Evolutionary conservation across 1,140 invertebrate species (phyloP).

Genomic region (Aethina tumida): DNA sequence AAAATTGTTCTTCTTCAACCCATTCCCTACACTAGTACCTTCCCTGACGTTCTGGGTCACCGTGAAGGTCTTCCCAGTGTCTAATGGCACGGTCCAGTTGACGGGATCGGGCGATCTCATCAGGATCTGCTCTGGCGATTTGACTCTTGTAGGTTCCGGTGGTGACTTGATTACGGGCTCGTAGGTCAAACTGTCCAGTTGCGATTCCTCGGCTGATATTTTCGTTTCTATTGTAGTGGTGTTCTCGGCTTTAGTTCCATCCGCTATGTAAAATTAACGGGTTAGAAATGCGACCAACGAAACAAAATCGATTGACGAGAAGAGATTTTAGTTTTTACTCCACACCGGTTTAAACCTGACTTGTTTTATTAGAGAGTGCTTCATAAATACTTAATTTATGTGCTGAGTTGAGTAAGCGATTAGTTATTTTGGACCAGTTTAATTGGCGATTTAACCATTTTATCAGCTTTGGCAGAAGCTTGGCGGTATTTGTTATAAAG

Average conservation of each 20-base stretch:
- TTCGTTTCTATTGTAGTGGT: conserved; percentile 22
- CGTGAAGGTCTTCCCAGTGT: conserved; percentile 86
- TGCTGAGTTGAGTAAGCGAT: too few species aligned
- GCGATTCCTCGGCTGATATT: conserved; percentile 40
- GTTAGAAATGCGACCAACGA: not conserved
- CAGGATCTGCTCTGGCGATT: conserved; percentile 85
- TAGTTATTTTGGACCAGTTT: too few species aligned
- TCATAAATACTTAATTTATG: conserved; percentile 5
- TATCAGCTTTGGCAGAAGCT: too few species aligned
- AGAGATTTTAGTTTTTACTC: too few species aligned
- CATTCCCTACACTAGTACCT: too few species aligned
- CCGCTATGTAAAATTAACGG: conserved; percentile 16
- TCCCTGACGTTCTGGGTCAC: conserved; percentile 84
- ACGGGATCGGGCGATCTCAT: conserved; percentile 85
- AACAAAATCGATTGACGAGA: too few species aligned
- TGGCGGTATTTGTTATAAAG: too few species aligned
- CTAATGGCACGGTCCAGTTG: conserved; percentile 88
- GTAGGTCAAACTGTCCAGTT: conserved; percentile 37
- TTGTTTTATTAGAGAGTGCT: too few species aligned
- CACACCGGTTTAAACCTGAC: too few species aligned
- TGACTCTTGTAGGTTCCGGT: conserved; percentile 81
- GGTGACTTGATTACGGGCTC: conserved; percentile 78
- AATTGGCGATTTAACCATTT: too few species aligned
- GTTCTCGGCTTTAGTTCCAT: conserved; percentile 23
- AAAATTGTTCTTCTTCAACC: too few species aligned